Conservation (phyloP, 1,140 invertebrate genomes). For the Pseudomyrmex concolor region DNA sequence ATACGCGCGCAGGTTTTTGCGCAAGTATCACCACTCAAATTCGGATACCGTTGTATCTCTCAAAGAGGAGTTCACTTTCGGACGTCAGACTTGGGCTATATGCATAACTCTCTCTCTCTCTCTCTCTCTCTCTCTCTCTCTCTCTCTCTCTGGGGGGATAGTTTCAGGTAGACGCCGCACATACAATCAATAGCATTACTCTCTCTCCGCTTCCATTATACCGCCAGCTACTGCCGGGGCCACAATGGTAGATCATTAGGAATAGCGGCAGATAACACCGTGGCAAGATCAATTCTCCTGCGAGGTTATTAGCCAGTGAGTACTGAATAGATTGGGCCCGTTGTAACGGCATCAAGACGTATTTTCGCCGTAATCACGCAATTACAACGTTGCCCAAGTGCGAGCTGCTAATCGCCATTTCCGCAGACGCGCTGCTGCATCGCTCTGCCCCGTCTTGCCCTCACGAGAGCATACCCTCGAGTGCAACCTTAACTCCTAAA, state of each 20-base stretch:
- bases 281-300: conserved; percentile 73
- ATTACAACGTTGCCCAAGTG: conserved; percentile 49
- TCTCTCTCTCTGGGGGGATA: conserved; percentile 29
- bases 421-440: conserved; percentile 7
- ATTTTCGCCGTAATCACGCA: conserved; percentile 56
- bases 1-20: conserved; percentile 4
- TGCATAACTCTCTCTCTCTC: not conserved
- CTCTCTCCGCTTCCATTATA: conserved; percentile 63
- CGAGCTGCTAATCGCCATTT: conserved; percentile 45
- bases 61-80: conserved; percentile 5
- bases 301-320: conserved; percentile 62
- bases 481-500: not conserved
- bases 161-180: conserved; percentile 64
- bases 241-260: conserved; percentile 75
- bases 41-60: not conserved
- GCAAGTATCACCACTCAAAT: conserved; percentile 20
- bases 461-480: too few species aligned
- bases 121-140: not conserved
- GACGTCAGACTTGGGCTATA: conserved; percentile 10
- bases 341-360: conserved; percentile 69
- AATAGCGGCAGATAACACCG: conserved; percentile 70
- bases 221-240: conserved; percentile 31
- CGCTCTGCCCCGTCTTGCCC: not conserved
- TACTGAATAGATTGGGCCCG: conserved; percentile 67
- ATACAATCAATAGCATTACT: conserved; percentile 73